Percentiles rank a stretch among this genome's conserved stretches.
phyloP scores from a whole-genome alignment of 2,888 invertebrate genomes.

The Pheosia gnoma region DNA sequence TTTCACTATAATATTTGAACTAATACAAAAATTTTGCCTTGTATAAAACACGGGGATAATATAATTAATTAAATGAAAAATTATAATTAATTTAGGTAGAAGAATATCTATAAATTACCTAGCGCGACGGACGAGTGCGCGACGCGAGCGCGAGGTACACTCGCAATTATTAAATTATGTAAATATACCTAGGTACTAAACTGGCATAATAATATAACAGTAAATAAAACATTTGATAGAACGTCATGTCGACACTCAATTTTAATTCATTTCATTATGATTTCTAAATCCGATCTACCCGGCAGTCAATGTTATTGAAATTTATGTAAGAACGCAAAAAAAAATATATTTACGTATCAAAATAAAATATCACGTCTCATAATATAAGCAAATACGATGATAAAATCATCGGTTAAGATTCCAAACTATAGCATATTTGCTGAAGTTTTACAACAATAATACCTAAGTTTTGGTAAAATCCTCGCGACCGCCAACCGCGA shows the following conservation, averaged over 20 bases:
- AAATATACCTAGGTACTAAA: constrained; percentile 12
- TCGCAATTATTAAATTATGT: constrained; percentile 13
- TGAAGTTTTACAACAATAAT: constrained; percentile 44
- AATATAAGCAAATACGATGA: constrained; percentile 32
- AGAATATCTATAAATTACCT: constrained; percentile 65
- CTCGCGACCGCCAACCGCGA: constrained; percentile 35
- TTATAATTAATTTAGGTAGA: constrained; percentile 53
- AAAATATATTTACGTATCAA: constrained; percentile 50
- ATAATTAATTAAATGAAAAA: constrained; percentile 51
- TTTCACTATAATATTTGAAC: constrained; percentile 76
- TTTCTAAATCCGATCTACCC: constrained; percentile 37
- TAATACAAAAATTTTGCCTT: constrained; percentile 61
- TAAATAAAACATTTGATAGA: constrained; percentile 31
- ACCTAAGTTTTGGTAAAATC: constrained; percentile 61
- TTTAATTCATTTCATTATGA: constrained; percentile 30
- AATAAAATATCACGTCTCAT: constrained; percentile 52
- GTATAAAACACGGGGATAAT: constrained; percentile 57
- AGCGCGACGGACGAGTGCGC: constrained; percentile 41
- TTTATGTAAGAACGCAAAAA: constrained; percentile 29
- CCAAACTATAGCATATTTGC: constrained; percentile 30
- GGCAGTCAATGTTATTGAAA: constrained; percentile 35
- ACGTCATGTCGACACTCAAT: constrained; percentile 22
- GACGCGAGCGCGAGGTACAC: constrained; percentile 16
- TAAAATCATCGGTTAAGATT: constrained; percentile 34
- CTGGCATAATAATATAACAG: constrained; percentile 21